Conservation (phyloP, 2,888 invertebrate species). For the Coelopa pilipes region DNA sequence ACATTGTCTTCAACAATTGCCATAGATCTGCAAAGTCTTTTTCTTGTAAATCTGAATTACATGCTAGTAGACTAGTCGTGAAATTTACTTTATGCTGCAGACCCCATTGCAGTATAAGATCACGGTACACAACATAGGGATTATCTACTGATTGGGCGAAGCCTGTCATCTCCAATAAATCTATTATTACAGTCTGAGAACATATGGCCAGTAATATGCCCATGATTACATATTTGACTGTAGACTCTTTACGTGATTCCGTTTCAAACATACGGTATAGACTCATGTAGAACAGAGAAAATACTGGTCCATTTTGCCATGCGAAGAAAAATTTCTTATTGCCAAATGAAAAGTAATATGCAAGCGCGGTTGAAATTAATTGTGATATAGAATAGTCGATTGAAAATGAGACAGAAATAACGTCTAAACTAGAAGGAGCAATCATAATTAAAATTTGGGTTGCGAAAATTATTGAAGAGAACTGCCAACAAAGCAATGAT, state of each 20-base stretch:
- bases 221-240: constrained; percentile 57
- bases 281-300: constrained; percentile 59
- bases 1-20: constrained; percentile 62
- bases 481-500: constrained; percentile 76
- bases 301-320: constrained; percentile 62
- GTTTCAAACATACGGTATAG: constrained; percentile 51
- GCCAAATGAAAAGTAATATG: constrained; percentile 60
- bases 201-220: constrained; percentile 57
- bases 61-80: constrained; percentile 60
- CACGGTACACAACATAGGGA: constrained; percentile 56
- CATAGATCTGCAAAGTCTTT: constrained; percentile 59
- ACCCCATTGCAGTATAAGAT: constrained; percentile 61
- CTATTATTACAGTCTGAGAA: constrained; percentile 58
- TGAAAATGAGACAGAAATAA: constrained; percentile 65
- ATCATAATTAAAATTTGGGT: constrained; percentile 81
- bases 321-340: constrained; percentile 62
- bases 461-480: constrained; percentile 83
- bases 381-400: constrained; percentile 64
- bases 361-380: constrained; percentile 57
- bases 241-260: constrained; percentile 48
- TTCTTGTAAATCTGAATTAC: constrained; percentile 60
- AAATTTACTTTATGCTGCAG: constrained; percentile 61
- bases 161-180: constrained; percentile 58
- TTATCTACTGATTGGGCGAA: constrained; percentile 55
- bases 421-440: constrained; percentile 73